A percentile compares a stretch with the other conserved stretches of the same genome.
These are phyloP conservation scores for Dendrocincla tyrannina DNA, from an alignment of 2,797 vertebrate species.

Conservation along the genomic window DNA sequence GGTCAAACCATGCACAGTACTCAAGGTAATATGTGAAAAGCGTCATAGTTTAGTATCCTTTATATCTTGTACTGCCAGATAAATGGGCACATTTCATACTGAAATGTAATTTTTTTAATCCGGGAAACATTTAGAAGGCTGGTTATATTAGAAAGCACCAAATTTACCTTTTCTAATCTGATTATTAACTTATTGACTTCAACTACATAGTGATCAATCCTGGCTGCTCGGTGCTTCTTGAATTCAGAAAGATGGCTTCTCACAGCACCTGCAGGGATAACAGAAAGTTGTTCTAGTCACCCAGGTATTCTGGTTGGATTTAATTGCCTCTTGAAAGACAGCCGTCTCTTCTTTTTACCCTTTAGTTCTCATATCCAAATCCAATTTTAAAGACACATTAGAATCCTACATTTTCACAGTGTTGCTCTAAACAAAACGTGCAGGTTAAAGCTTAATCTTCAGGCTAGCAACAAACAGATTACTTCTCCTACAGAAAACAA, in stretches of 20 bases:
- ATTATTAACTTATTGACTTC: conserved; percentile 99
- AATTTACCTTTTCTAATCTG: conserved; percentile 93
- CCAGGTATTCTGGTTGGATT: not conserved
- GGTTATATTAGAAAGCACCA: not conserved
- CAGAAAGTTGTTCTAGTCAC: not conserved
- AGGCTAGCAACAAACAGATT: not conserved
- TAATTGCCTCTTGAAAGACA: not conserved
- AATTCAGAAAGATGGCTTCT: conserved; percentile 91
- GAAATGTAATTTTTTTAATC: not conserved
- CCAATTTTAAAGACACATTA: not conserved
- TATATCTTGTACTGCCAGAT: not conserved
- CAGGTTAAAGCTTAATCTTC: not conserved
- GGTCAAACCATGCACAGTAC: not conserved
- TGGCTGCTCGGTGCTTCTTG: conserved; percentile 93
- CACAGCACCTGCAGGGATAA: conserved; percentile 80
- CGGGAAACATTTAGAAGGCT: not conserved
- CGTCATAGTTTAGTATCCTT: not conserved
- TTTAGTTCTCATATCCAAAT: not conserved
- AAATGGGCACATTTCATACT: not conserved
- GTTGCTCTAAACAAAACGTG: not conserved
- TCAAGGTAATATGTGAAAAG: not conserved
- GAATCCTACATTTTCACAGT: not conserved
- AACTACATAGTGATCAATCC: conserved; percentile 97
- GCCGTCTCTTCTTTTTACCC: not conserved
- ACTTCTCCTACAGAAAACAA: not conserved